Evolutionary conservation across 2,797 vertebrate species (phyloP).

Genomic region (Silurus aristotelis): DNA sequence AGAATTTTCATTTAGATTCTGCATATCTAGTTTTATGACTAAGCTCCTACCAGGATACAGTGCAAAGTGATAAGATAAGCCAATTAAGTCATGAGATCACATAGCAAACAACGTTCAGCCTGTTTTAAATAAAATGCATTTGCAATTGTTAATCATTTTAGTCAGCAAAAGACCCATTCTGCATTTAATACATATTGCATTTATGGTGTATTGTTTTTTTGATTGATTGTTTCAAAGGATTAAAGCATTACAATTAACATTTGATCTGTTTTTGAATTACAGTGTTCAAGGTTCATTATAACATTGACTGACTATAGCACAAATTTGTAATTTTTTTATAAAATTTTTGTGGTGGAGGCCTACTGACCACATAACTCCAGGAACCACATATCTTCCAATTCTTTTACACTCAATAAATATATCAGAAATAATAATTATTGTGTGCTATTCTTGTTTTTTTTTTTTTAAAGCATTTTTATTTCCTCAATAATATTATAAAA

Average conservation of each 20-base stretch:
- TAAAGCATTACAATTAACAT: background rate
- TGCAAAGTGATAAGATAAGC: slow-evolving; percentile 30
- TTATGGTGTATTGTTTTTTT: background rate
- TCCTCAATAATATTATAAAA: background rate
- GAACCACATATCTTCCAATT: background rate
- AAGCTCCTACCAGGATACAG: slow-evolving; percentile 5
- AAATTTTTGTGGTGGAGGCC: background rate
- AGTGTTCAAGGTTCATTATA: background rate
- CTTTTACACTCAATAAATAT: background rate
- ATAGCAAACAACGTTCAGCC: slow-evolving; percentile 12
- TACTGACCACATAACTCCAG: background rate
- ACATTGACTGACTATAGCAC: background rate
- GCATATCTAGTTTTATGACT: slow-evolving; percentile 22
- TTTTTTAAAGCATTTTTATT: background rate
- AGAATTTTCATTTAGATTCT: slow-evolving; percentile 27
- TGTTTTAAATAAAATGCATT: background rate
- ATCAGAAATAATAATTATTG: background rate
- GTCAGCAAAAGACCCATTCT: background rate
- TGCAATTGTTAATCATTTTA: background rate
- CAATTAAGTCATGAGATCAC: slow-evolving; percentile 25
- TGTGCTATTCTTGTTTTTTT: background rate
- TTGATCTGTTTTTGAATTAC: background rate
- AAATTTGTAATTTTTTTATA: background rate
- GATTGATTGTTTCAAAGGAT: background rate
- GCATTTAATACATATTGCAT: background rate